Percentiles rank a stretch among this genome's conserved stretches.
Conservation (phyloP, 2,888 invertebrate species). For the Adineta ricciae region DNA sequence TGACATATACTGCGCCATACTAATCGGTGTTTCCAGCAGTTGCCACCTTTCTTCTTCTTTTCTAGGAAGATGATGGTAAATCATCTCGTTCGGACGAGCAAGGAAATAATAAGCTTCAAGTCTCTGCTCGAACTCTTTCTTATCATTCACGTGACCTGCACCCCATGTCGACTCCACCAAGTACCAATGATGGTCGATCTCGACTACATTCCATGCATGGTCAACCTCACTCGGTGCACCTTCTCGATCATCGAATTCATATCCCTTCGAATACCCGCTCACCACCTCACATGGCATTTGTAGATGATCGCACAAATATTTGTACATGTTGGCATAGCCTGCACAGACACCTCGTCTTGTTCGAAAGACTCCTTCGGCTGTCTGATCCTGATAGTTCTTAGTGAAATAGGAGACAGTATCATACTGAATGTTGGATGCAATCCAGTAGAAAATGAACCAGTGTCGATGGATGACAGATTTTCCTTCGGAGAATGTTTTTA, state of each 20-base stretch:
- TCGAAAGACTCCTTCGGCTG: slow-evolving; percentile 17
- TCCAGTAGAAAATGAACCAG: slow-evolving; percentile 21
- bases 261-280: slow-evolving; percentile 23
- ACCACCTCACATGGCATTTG: slow-evolving; percentile 20
- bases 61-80: slow-evolving; percentile 21
- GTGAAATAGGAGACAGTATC: background rate
- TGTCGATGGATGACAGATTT: background rate
- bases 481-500: background rate
- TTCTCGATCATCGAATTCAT: background rate
- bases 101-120: slow-evolving; percentile 24
- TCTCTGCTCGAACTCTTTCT: background rate
- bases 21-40: background rate
- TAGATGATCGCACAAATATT: background rate
- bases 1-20: background rate
- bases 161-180: slow-evolving; percentile 28
- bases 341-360: slow-evolving; percentile 23
- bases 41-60: slow-evolving; percentile 21
- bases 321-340: slow-evolving; percentile 20
- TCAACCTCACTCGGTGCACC: background rate
- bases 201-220: slow-evolving; percentile 33
- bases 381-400: background rate
- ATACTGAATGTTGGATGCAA: slow-evolving; percentile 22
- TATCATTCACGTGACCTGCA: background rate
- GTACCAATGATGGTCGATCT: slow-evolving; percentile 25
- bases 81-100: background rate